Conservation (phyloP, 1,140 invertebrate species). For the Hycleus cichorii region DNA sequence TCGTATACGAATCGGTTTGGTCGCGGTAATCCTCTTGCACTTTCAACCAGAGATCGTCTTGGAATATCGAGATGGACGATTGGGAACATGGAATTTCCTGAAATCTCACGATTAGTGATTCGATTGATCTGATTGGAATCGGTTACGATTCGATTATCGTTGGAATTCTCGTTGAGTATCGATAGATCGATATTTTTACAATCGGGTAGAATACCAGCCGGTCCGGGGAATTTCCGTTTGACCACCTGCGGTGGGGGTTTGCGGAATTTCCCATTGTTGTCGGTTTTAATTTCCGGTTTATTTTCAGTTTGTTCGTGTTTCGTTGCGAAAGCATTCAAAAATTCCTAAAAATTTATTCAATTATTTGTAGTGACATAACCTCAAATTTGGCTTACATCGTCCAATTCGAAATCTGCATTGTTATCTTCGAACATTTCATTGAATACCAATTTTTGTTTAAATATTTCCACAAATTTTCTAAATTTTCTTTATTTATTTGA, state of each 20-base stretch:
- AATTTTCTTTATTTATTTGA: no score
- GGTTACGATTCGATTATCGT: neutral
- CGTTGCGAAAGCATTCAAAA: neutral
- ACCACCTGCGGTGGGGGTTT: neutral
- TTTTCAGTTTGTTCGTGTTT: neutral
- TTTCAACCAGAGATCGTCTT: constrained; percentile 1
- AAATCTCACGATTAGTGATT: neutral
- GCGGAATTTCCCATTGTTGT: neutral
- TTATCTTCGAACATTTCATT: neutral
- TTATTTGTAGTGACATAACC: neutral
- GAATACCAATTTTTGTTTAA: no score
- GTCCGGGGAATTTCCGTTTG: constrained; percentile 14
- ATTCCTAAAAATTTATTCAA: neutral
- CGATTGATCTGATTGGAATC: neutral
- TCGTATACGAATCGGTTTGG: constrained; percentile 1
- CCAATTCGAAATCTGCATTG: neutral
- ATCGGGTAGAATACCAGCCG: constrained; percentile 10
- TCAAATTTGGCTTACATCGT: constrained; percentile 1
- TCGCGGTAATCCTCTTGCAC: constrained; percentile 1
- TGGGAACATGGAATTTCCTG: constrained; percentile 10
- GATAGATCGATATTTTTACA: neutral
- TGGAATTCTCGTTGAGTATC: neutral
- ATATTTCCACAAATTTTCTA: no score
- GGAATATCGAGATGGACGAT: neutral
- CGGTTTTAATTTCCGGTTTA: neutral